These are phyloP conservation scores for Tautogolabrus adspersus DNA, from an alignment of 2,113 vertebrate genomes.

Conservation along the genomic window DNA sequence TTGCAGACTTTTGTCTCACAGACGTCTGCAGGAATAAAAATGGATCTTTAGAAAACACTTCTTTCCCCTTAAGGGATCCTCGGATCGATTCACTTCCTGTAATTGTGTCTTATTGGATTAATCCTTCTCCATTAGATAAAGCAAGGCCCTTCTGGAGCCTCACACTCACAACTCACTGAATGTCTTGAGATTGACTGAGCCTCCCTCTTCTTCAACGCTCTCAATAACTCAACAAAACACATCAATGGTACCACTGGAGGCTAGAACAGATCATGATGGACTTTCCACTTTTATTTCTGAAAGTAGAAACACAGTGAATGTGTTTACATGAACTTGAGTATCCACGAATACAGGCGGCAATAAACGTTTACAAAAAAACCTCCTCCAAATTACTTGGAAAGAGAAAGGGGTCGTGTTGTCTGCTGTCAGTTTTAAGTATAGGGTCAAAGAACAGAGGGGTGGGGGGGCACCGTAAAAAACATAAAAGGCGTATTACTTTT, in stretches of 20 bases:
- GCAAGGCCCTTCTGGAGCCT: not conserved
- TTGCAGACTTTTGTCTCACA: not conserved
- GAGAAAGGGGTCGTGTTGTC: not conserved
- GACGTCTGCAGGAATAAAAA: not conserved
- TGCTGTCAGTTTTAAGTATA: not conserved
- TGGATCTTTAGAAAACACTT: not conserved
- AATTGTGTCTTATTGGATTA: conserved; percentile 3
- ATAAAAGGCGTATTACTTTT: conserved; percentile 24
- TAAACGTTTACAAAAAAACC: not conserved
- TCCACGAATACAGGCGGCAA: not conserved
- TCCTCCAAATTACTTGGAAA: no score
- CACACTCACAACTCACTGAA: not conserved
- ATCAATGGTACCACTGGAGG: not conserved
- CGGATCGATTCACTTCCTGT: not conserved
- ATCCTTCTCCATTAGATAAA: conserved; percentile 10
- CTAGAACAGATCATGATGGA: not conserved
- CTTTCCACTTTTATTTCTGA: not conserved
- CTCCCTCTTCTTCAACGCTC: not conserved
- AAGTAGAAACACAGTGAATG: accelerated
- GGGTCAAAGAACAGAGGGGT: conserved; percentile 1
- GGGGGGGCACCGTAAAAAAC: conserved; percentile 7
- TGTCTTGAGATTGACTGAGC: not conserved
- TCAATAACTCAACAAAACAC: not conserved
- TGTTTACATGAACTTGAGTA: no score
- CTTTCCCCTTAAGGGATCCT: not conserved